Base-by-base conservation (phyloP, 2,113 vertebrate genomes). In the Cichladusa arquata region DNA sequence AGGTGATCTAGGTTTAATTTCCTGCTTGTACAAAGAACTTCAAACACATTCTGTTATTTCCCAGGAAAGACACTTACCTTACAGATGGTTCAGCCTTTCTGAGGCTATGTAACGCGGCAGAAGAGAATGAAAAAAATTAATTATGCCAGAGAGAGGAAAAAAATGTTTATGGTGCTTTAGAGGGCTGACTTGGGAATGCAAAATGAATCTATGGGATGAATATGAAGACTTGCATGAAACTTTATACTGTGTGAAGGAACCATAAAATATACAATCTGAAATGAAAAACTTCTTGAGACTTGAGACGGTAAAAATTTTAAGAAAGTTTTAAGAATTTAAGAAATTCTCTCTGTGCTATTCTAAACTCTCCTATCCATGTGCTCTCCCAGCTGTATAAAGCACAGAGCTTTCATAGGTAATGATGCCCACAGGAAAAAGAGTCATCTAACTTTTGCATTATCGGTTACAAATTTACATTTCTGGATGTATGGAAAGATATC, bases 81-180 rank as follows among this genome's bases (percentile, higher is more conserved):
- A 58, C 67, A 86, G 85, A 91, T 2, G 15, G 42, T 78, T 92
- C 54, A 77, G 23, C 29, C 51, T 91, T 91, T 54, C 64, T 86
- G 80, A 80, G 67, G 26, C 47, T 81, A 7, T 66, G 40, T 62
- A 78, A 73, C 38, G 45, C 58, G 54, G 44, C 51, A 92, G 77
- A 91, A 91, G 29, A 89, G 64, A 74, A 74, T 58, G 54, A 89
- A 86, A 90, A 88, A 92, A 81, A 89, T 57, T 89, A 94, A 92
- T 86, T 92, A 91, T 60, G 34, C 56, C 47, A 92, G 77, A 70
- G 83, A 77, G 53, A 36, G 19, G 15, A 57, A 34, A 58, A 77
- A 92, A 85, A 28, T 56, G 9, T 62, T 88, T 64, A 54, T 6
- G 1, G 19, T 72, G 17, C 40, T 81, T 60, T 50, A 70, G 51